A percentile compares a stretch with the other conserved stretches of the same genome.
Conservation (phyloP, 2,888 invertebrate species). For the Drosophila prostipennis region DNA sequence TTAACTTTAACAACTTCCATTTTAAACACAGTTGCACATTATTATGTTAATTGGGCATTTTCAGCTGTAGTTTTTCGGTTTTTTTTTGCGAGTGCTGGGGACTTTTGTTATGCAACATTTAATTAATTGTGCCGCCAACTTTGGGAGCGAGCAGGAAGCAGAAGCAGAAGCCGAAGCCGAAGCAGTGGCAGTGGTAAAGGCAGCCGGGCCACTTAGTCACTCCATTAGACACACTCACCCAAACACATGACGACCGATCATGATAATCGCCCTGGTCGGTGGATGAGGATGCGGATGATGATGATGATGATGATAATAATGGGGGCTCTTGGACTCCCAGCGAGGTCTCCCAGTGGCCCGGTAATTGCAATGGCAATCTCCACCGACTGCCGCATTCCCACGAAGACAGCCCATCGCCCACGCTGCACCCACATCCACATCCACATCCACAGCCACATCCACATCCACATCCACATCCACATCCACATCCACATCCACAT, state of each 20-base stretch:
- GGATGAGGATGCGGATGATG: too few species aligned
- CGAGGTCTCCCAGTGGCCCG: conserved; percentile 13
- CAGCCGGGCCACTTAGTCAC: conserved; percentile 54
- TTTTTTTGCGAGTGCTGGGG: neutral
- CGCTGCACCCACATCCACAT: conserved; percentile 7
- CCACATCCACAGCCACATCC: neutral
- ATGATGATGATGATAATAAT: conserved; percentile 15
- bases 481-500: conserved; percentile 5
- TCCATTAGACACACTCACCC: conserved; percentile 48
- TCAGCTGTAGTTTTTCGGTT: neutral
- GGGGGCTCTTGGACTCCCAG: conserved; percentile 13
- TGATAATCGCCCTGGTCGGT: conserved; percentile 20
- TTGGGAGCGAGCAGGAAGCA: conserved; percentile 37
- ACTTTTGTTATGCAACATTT: conserved; percentile 30
- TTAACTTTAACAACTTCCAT: neutral
- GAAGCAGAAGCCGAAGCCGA: conserved; percentile 14
- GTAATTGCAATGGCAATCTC: conserved; percentile 23
- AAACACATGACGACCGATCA: conserved; percentile 34
- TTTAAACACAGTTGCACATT: neutral
- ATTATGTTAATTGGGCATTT: neutral
- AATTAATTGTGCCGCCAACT: conserved; percentile 42
- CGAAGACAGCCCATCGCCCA: conserved; percentile 15
- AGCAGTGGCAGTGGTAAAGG: too few species aligned
- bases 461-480: neutral
- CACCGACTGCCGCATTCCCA: conserved; percentile 20